Evolutionary conservation across 2,797 vertebrate genomes (phyloP), one percentile per base, ranked within the genome.

Genomic region (Rhinichthys osculus): DNA sequence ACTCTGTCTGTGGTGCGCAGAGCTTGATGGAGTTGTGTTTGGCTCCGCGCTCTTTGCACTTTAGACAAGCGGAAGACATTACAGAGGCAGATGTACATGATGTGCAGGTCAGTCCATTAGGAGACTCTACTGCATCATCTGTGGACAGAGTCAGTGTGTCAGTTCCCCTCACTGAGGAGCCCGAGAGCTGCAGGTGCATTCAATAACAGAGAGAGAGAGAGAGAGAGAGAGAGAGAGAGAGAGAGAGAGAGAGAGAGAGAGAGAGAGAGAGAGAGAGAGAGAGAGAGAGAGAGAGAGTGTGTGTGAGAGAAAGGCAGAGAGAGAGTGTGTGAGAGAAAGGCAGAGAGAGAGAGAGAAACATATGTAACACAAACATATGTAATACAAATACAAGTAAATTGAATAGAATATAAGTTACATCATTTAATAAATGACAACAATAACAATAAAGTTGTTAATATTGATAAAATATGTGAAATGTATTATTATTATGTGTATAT

Each of bases 71-170:
- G 17, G 73, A 84, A 78, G 33, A 59, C 62, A 84, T 78, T 52
- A 84, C 38, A 52, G 14, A 3, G 73, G 7, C 73, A 77, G 59
- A 78, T 54, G 62, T 40, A 84, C 73, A 30, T 69, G 62, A 50
- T 78, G 82, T 54, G 50, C 47, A 33, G 42, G 44, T 83, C 82
- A 83, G 72, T 66, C 82, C 82, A 76, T 83, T 67, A 83, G 72
- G 21, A 76, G 27, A 76, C 57, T 76, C 27, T 27, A 27, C 27
- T 27, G 27, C 40, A 62, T 50, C 70, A 74, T 83, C 52, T 74
- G 23, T 52, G 54, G 50, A 82, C 21, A 72, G 47, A 82, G 81
- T n/a, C 73, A 35, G 3, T 64, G 81, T 62, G 30, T 27, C 67
- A 14, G 10, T 54, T 71, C 50, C 23, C 81, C 50, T 71, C 21